Evolutionary conservation across 35 echinoderm and acorn worm species (phyloP).

Genomic region (Strongylocentrotus purpuratus): DNA sequence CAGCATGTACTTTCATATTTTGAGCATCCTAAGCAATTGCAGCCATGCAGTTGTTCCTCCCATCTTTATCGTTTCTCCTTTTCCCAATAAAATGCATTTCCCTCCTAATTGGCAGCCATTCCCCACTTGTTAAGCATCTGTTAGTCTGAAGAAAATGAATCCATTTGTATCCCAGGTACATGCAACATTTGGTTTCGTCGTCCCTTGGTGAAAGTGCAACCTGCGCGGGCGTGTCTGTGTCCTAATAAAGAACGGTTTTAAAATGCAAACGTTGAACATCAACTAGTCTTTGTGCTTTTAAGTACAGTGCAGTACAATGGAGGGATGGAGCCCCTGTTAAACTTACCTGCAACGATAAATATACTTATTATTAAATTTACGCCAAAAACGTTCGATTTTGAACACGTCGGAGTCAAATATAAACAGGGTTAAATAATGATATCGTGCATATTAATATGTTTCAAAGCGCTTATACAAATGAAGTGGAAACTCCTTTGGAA

Average conservation of each 20-base stretch:
- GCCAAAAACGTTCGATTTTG: too few relatives aligned
- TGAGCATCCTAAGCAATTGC: not conserved
- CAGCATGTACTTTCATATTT: not conserved
- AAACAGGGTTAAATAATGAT: too few relatives aligned
- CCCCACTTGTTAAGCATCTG: slow-evolving; percentile 1
- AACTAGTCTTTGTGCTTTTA: too few relatives aligned
- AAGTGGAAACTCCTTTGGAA: too few relatives aligned
- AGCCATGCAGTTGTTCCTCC: not conserved
- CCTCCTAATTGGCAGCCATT: not conserved
- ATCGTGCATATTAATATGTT: too few relatives aligned
- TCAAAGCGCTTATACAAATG: too few relatives aligned
- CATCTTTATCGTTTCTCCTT: not conserved
- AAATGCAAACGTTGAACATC: not conserved
- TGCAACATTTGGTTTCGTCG: not conserved
- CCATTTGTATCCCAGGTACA: slow-evolving; percentile 1
- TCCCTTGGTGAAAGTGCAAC: not conserved
- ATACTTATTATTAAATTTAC: too few relatives aligned
- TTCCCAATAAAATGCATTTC: not conserved
- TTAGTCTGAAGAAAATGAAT: not conserved
- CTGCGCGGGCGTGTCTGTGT: not conserved
- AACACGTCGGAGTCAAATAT: too few relatives aligned
- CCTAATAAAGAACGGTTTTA: not conserved
- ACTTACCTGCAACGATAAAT: too few relatives aligned
- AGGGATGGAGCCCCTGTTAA: too few relatives aligned
- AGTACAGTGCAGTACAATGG: too few relatives aligned